Conservation (phyloP, 2,888 invertebrate genomes). For the Netelia fuscicornis region DNA sequence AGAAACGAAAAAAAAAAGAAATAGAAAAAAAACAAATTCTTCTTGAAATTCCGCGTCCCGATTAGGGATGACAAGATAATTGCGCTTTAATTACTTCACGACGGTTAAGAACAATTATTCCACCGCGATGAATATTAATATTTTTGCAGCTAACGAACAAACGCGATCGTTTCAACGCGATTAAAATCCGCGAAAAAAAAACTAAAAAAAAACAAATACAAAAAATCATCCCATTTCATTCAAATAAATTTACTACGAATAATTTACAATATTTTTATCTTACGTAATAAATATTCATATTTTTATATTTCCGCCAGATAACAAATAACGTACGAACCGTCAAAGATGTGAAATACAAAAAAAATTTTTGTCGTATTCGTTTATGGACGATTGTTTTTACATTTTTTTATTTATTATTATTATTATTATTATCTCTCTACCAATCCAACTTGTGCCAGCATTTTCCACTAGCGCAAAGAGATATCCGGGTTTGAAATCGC, state of each 20-base stretch:
- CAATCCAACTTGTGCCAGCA: conserved; percentile 1
- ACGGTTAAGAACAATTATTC: background rate
- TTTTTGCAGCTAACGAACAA: background rate
- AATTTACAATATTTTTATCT: background rate
- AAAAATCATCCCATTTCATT: too few species aligned
- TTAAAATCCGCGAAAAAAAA: too few species aligned
- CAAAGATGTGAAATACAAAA: too few species aligned
- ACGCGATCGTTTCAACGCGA: too few species aligned
- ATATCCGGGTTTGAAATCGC: conserved; percentile 53
- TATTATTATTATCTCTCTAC: background rate
- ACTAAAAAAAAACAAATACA: too few species aligned
- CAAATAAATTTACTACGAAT: background rate
- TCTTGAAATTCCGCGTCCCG: background rate
- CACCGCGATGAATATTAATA: background rate
- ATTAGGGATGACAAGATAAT: conserved; percentile 2
- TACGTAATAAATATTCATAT: background rate
- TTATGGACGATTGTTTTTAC: background rate
- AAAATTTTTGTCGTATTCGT: too few species aligned
- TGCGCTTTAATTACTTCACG: background rate
- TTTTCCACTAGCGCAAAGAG: conserved; percentile 13
- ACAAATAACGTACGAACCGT: too few species aligned
- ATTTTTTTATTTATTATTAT: background rate
- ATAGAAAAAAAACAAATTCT: background rate
- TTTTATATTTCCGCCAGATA: background rate
- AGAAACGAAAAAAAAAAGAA: background rate